Conservation (phyloP, 2,113 vertebrate species). For the Cinclus cinclus region DNA sequence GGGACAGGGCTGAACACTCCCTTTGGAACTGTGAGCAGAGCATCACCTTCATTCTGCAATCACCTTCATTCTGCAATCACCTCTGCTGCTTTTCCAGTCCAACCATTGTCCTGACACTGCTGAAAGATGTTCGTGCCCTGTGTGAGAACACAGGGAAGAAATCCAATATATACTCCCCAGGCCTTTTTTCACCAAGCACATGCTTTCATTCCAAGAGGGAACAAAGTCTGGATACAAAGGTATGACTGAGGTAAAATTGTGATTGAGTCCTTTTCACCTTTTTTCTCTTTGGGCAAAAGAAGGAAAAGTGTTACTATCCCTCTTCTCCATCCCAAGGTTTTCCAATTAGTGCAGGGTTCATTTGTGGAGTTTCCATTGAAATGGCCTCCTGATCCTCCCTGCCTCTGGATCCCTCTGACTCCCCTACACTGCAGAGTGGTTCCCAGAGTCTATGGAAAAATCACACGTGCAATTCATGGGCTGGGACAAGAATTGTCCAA, state of each 20-base stretch:
- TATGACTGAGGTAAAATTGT: background rate
- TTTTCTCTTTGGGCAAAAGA: background rate
- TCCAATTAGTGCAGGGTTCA: background rate
- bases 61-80: background rate
- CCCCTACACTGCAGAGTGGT: rapidly evolving
- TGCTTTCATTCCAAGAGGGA: background rate
- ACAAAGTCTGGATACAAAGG: background rate
- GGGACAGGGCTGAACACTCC: background rate
- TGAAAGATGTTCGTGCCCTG: rapidly evolving
- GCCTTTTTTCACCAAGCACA: background rate
- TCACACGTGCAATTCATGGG: rapidly evolving
- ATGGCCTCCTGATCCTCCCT: rapidly evolving
- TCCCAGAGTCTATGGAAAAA: background rate
- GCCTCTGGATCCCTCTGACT: background rate
- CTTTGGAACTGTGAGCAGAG: rapidly evolving
- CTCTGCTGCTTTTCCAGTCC: background rate
- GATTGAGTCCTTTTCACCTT: background rate
- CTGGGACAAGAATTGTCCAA: background rate
- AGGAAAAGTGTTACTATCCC: background rate
- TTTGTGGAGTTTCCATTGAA: background rate
- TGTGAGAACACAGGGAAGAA: background rate
- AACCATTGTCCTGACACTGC: background rate
- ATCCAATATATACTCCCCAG: background rate
- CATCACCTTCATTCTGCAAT: background rate
- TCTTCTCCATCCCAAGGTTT: background rate